Conservation (phyloP, 2,113 vertebrate genomes). For the Trachemys scripta region DNA sequence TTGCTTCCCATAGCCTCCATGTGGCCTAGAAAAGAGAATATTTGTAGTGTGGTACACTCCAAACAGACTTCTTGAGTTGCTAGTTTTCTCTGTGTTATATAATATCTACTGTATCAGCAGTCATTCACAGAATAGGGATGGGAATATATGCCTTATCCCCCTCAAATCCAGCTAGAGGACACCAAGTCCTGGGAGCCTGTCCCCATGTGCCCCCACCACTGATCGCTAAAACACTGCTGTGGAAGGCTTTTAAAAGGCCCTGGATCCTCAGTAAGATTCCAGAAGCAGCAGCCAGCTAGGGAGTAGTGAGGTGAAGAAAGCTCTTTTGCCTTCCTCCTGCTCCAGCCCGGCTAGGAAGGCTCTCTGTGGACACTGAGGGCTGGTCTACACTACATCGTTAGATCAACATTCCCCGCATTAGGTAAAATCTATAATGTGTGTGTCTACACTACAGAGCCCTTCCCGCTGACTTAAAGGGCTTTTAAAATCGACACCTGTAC, state of each 20-base stretch:
- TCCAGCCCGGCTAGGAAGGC: not conserved
- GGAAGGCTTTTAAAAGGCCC: not conserved
- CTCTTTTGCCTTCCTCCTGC: constrained; percentile 3
- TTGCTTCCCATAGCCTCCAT: not conserved
- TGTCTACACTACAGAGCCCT: too few relatives aligned
- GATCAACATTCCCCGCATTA: too few relatives aligned
- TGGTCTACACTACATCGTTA: too few relatives aligned
- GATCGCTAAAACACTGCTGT: not conserved
- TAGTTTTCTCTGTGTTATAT: not conserved
- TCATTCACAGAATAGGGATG: not conserved
- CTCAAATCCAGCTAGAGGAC: not conserved
- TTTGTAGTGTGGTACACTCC: accelerated
- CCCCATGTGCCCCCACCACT: not conserved
- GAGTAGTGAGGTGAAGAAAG: not conserved
- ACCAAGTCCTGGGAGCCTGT: not conserved
- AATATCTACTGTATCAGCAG: not conserved
- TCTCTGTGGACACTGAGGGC: not conserved
- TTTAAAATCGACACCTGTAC: too few relatives aligned
- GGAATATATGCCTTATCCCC: not conserved
- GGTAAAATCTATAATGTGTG: too few relatives aligned
- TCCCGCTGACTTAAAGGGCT: too few relatives aligned
- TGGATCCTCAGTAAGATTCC: not conserved
- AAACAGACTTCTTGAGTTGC: not conserved
- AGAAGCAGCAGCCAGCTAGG: not conserved
- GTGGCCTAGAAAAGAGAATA: not conserved